Conservation (phyloP, 1,140 invertebrate species). For the Philaenus spumarius region DNA sequence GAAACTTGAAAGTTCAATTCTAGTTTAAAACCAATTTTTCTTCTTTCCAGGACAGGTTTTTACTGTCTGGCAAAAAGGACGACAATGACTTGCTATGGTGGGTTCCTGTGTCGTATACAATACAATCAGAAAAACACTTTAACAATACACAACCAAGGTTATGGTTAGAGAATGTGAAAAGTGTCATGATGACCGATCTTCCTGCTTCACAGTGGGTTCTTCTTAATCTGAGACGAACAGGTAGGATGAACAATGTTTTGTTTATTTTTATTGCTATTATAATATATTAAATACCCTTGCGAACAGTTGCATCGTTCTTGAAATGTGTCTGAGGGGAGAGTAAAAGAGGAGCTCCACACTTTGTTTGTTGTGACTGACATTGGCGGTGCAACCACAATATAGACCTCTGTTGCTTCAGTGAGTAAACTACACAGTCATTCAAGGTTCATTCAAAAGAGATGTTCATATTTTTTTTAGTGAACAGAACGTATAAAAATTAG, state of each 20-base stretch:
- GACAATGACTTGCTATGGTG: constrained; percentile 49
- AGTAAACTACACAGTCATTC: too few species aligned
- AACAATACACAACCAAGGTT: constrained; percentile 54
- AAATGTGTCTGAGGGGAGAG: too few species aligned
- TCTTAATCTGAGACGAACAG: constrained; percentile 3
- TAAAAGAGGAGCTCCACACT: too few species aligned
- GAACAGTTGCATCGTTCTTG: too few species aligned
- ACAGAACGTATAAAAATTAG: too few species aligned
- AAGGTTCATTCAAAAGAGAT: too few species aligned
- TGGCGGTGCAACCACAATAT: too few species aligned
- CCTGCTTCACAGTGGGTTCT: neutral
- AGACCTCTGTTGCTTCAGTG: too few species aligned
- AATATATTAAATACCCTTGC: too few species aligned
- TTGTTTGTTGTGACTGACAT: too few species aligned
- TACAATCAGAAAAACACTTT: constrained; percentile 51
- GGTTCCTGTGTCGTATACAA: constrained; percentile 73
- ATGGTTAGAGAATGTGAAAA: constrained; percentile 45
- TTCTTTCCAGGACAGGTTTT: constrained; percentile 5
- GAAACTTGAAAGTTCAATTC: too few species aligned
- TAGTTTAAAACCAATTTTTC: neutral
- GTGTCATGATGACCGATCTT: neutral
- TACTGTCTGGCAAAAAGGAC: neutral
- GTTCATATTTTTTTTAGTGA: too few species aligned
- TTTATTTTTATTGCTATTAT: neutral
- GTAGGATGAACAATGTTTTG: neutral